Evolutionary conservation across 2,888 invertebrate species (phyloP).

Genomic region (Drosophila buzzatii): DNA sequence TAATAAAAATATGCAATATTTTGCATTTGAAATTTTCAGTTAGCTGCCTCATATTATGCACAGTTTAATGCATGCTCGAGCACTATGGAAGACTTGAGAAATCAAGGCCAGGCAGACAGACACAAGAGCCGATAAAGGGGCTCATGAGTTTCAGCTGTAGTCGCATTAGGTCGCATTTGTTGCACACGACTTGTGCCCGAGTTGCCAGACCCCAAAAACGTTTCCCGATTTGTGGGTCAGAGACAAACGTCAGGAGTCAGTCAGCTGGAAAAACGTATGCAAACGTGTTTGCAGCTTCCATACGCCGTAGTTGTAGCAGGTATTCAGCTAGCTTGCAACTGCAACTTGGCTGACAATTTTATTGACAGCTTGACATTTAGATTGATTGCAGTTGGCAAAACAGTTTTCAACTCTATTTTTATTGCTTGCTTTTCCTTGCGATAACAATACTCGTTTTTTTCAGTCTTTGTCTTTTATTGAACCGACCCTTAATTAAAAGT

Average conservation of each 20-base stretch:
- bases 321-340: conserved; percentile 30
- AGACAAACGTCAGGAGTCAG: conserved; percentile 43
- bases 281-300: conserved; percentile 60
- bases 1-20: neutral
- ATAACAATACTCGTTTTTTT: conserved; percentile 46
- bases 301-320: neutral
- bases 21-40: neutral
- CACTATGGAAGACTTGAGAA: conserved; percentile 1
- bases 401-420: conserved; percentile 22
- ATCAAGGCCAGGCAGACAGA: conserved; percentile 15
- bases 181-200: conserved; percentile 63
- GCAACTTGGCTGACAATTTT: conserved; percentile 72
- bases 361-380: conserved; percentile 76
- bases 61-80: conserved; percentile 3
- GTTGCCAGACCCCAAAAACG: conserved; percentile 19
- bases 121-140: neutral
- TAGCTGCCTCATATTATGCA: neutral
- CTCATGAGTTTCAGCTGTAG: conserved; percentile 15
- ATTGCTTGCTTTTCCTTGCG: conserved; percentile 2
- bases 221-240: conserved; percentile 49
- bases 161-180: conserved; percentile 56
- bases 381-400: conserved; percentile 73
- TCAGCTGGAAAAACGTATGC: conserved; percentile 67
- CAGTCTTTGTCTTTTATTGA: conserved; percentile 13
- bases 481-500: conserved; percentile 71